phyloP scores from a whole-genome alignment of 2,113 vertebrate species.

The Turdus rufiventris region DNA sequence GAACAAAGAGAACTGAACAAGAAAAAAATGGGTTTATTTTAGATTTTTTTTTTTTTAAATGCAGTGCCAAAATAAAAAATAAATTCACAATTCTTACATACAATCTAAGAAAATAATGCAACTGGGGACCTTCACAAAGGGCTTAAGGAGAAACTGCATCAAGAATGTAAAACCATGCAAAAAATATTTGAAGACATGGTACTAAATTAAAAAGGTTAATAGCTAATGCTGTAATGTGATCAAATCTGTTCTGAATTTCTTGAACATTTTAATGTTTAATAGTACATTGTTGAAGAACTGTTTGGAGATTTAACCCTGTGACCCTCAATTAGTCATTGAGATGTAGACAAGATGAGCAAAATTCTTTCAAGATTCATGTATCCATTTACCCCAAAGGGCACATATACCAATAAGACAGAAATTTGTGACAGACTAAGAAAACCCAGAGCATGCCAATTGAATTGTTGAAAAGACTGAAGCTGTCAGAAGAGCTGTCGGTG shows the following conservation, averaged over 20 bases:
- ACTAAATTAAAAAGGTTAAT: conserved; percentile 5
- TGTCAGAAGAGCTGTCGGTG: not conserved
- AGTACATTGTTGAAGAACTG: not conserved
- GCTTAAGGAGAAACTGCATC: not conserved
- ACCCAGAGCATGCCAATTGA: not conserved
- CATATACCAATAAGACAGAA: not conserved
- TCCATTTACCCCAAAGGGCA: not conserved
- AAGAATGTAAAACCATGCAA: not conserved
- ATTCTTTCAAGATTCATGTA: not conserved
- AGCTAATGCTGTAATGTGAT: not conserved
- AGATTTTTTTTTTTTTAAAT: too few relatives aligned
- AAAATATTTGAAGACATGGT: not conserved
- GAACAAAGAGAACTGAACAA: not conserved
- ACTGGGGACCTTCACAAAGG: not conserved
- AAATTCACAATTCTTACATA: not conserved
- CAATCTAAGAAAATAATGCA: not conserved
- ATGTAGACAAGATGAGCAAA: not conserved
- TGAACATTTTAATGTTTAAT: conserved; percentile 4
- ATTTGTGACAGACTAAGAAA: not conserved
- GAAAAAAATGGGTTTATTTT: not conserved
- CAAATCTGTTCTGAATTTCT: conserved; percentile 16
- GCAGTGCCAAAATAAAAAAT: not conserved
- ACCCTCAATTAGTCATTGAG: conserved; percentile 19
- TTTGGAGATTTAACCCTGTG: conserved; percentile 21
- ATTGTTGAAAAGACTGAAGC: not conserved